A percentile compares a stretch with the other conserved stretches of the same genome.
phyloP scores from a whole-genome alignment of 1,140 invertebrate species.

The Megalopta genalis region DNA sequence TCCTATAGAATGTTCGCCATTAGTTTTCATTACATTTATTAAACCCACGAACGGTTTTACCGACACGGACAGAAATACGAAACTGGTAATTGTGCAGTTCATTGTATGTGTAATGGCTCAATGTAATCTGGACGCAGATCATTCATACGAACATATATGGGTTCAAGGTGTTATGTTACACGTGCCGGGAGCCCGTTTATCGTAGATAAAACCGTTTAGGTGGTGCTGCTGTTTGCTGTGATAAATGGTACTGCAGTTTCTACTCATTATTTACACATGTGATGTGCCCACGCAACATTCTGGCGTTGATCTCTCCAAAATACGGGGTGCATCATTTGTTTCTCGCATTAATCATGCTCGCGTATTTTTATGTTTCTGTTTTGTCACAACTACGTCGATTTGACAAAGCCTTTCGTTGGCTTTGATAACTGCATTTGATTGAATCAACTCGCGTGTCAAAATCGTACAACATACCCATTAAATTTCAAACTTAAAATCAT shows the following conservation, averaged over 20 bases:
- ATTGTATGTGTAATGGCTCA: slow-evolving; percentile 16
- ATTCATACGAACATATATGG: slow-evolving; percentile 35
- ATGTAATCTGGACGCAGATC: slow-evolving; percentile 17
- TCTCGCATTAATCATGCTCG: background rate
- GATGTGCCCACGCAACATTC: background rate
- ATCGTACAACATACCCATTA: too few relatives aligned
- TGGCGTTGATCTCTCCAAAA: background rate
- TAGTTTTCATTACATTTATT: background rate
- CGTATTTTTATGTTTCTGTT: background rate
- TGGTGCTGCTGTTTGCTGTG: slow-evolving; percentile 32
- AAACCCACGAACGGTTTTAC: background rate
- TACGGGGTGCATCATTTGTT: background rate
- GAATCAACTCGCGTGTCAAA: too few relatives aligned
- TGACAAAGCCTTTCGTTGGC: too few relatives aligned
- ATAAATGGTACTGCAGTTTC: slow-evolving; percentile 25
- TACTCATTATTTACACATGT: slow-evolving; percentile 38
- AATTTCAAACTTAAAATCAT: too few relatives aligned
- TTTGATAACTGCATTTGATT: too few relatives aligned
- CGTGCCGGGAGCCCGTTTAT: slow-evolving; percentile 42
- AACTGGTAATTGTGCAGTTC: slow-evolving; percentile 13
- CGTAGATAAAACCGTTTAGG: slow-evolving; percentile 41
- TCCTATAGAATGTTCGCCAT: background rate
- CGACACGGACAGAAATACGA: background rate
- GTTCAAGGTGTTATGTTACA: slow-evolving; percentile 50
- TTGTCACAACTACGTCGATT: background rate